These are phyloP conservation scores for Pocillopora damicornis DNA, from an alignment of 64 coral and sea anemone genomes.

Conservation along the genomic window DNA sequence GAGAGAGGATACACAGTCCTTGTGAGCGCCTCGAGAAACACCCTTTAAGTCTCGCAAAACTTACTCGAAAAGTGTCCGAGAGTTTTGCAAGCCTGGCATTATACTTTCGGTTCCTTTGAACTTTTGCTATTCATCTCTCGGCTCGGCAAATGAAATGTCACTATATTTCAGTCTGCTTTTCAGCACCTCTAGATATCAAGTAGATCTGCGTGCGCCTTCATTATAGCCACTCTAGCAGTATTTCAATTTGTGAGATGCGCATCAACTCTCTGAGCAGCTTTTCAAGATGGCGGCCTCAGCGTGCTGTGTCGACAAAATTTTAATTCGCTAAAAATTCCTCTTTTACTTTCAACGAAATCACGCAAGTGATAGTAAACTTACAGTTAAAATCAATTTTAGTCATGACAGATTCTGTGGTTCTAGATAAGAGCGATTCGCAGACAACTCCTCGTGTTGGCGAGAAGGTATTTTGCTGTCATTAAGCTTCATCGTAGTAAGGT, in stretches of 20 bases:
- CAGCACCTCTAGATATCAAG: no score
- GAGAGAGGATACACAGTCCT: no score
- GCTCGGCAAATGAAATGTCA: not conserved
- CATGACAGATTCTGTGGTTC: slow-evolving; percentile 22
- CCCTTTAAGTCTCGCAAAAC: no score
- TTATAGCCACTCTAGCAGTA: not conserved
- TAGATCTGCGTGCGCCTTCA: not conserved
- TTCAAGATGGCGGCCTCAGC: slow-evolving; percentile 22
- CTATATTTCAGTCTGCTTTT: no score
- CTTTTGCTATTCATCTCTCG: not conserved
- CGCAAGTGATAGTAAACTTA: not conserved
- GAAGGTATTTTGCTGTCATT: not conserved
- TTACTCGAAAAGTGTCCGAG: no score
- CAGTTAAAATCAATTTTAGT: not conserved
- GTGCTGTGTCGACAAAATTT: not conserved
- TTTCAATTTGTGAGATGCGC: not conserved
- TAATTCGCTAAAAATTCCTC: not conserved
- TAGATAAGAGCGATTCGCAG: not conserved
- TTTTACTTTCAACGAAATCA: not conserved
- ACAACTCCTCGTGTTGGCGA: slow-evolving; percentile 3
- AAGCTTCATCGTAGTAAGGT: not conserved
- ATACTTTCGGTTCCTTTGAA: no score
- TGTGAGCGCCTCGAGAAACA: no score
- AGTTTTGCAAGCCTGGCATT: no score
- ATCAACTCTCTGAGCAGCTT: not conserved